A percentile compares a stretch with the other conserved stretches of the same genome.
Conservation (phyloP, 2,113 vertebrate species). For the Gadus chalcogrammus region DNA sequence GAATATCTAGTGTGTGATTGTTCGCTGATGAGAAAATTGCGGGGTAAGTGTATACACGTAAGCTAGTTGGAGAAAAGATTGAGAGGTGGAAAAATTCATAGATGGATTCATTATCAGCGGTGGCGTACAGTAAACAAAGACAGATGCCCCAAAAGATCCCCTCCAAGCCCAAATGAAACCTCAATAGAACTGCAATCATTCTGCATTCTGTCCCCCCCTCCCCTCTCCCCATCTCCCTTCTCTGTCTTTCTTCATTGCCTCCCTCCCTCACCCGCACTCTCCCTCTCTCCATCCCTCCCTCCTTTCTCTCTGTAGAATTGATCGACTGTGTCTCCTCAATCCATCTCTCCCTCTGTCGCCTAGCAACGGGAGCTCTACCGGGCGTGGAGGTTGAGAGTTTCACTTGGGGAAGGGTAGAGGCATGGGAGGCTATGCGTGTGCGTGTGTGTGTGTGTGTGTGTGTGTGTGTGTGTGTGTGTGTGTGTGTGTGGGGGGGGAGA, state of each 20-base stretch:
- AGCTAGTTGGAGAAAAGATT: slow-evolving; percentile 55
- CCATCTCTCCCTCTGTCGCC: slow-evolving; percentile 79
- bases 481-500: slow-evolving; percentile 23
- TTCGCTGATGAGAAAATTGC: slow-evolving; percentile 53
- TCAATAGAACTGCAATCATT: slow-evolving; percentile 62
- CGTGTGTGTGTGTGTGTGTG: too few relatives aligned
- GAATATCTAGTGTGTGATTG: slow-evolving; percentile 57
- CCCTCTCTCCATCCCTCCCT: slow-evolving; percentile 21
- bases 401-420: slow-evolving; percentile 45
- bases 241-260: neutral
- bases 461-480: too few relatives aligned
- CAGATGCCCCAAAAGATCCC: slow-evolving; percentile 63
- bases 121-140: slow-evolving; percentile 65
- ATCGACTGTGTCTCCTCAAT: slow-evolving; percentile 80
- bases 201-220: slow-evolving; percentile 58
- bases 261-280: slow-evolving; percentile 10
- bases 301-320: slow-evolving; percentile 74
- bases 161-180: slow-evolving; percentile 53
- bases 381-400: slow-evolving; percentile 74
- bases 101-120: slow-evolving; percentile 65
- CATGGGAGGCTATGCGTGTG: slow-evolving; percentile 10
- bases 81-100: slow-evolving; percentile 62
- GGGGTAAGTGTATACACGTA: slow-evolving; percentile 60
- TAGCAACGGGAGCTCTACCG: slow-evolving; percentile 80
- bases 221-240: slow-evolving; percentile 5